Base-by-base conservation (phyloP, 1,140 invertebrate genomes). In the Pogonomyrmex barbatus region DNA sequence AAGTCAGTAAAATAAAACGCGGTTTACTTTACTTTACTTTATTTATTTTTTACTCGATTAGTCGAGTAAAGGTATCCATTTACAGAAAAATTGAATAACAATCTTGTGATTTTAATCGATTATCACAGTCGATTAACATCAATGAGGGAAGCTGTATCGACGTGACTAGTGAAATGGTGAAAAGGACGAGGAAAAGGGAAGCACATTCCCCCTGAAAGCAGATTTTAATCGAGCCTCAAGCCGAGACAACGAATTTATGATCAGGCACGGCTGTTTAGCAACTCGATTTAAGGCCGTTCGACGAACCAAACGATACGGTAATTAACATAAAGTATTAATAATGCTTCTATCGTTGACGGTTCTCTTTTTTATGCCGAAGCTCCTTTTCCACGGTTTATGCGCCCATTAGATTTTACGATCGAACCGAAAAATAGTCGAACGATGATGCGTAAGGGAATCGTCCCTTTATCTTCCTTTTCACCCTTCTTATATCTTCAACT, bases 251-350 rank as follows among this genome's bases (percentile, higher is more conserved):
- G 85, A 93, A 94, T 95, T 94, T 95, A 95, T 89, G 94, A 93
- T 73, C 87, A 82, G 88, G 91, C 78, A 86, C 63, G 91, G 91
- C 89, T 90, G 88, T 93, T 94, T 91, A 91, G 89, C 91, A 87
- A 88, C 88, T 90, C 93, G 88, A 93, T 94, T 95, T 92, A 94
- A 93, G 87, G 86, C 89, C 92, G 91, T 93, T 92, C 90, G 92
- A 92, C 87, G 89, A 91, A 92, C 90, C 87, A 92, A 94, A 93
- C 92, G 89, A 89, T 93, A 89, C 88, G 91, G 91, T 93, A 94
- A 94, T 95, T 95, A 95, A 93, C 94, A 95, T 95, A 95, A 95
- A 95, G 94, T 94, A 93, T 93, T 94, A 94, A 94, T 94, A 95
- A 94, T 91, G 91, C 91, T 91, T 90, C 90, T 89, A 88, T 88